Base-by-base conservation (phyloP, 1,140 invertebrate species). In the Caenorhabditis inopinata region DNA sequence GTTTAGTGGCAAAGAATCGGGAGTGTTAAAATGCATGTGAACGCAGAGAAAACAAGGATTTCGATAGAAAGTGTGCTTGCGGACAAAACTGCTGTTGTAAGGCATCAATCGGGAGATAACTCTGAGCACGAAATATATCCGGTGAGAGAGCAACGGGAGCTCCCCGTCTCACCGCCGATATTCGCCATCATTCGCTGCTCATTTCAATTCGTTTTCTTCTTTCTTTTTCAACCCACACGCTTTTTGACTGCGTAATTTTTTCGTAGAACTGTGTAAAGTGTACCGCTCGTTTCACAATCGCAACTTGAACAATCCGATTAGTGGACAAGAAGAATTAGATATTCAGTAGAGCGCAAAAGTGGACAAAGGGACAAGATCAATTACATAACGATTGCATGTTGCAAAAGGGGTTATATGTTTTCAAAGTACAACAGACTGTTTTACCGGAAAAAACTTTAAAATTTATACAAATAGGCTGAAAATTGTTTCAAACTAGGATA, bases 261-360 rank as follows among this genome's bases (percentile, higher is more conserved):
- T 35, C 32, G n/a, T 25, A 9, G 49, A 16, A 38, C 32, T 68
- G 58, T 68, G 58, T 68, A 68, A 68, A 38, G 58, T 68, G 58
- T 68, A 68, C 58, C 58, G 58, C 58, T 16, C 58, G 27, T 68
- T 68, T 38, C 1, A 35, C 18, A 29, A 68, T 32, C 58, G 58
- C 58, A 68, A 68, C 58, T 68, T 68, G 58, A n/a, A 68, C 58
- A 68, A 68, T 68, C 58, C 58, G 58, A 68, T 68, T 68, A 68
- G 58, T 68, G 58, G 58, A 68, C 58, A 68, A 68, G n/a, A n/a
- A 42, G 58, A 68, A 68, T 68, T 68, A 68, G 58, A 68, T 68
- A 68, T 68, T 68, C 58, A 35, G 38, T 68, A 68, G 58, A 42
- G 58, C 58, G 58, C 58, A 38, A 68, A 68, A 68, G 58, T 68